Percentiles rank a stretch among this genome's conserved stretches.
Conservation (phyloP, 1,140 invertebrate species). For the Nebria ingens region DNA sequence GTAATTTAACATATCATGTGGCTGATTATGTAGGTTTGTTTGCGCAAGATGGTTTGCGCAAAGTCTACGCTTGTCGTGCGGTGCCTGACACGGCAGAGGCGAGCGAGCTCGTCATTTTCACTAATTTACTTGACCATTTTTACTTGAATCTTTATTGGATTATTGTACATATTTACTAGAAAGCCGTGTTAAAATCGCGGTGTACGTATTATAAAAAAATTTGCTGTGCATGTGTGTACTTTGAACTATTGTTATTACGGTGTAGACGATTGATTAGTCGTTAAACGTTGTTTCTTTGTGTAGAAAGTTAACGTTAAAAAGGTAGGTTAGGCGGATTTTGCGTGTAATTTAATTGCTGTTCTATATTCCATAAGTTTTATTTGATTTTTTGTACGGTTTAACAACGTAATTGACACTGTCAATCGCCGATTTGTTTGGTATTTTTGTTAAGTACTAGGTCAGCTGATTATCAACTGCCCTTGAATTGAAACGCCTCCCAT, state of each 20-base stretch:
- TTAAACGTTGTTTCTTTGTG: conserved; percentile 2
- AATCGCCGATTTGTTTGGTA: not conserved
- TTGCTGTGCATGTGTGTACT: not conserved
- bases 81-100: conserved; percentile 7
- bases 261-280: not conserved
- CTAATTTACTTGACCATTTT: conserved; percentile 6
- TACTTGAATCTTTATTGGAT: not conserved
- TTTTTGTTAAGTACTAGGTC: not conserved
- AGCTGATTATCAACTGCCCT: conserved; percentile 6
- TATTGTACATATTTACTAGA: not conserved
- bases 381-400: not conserved
- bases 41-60: conserved; percentile 3
- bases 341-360: not conserved
- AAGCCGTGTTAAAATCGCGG: not conserved
- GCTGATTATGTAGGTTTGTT: not conserved
- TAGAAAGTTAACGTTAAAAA: conserved; percentile 1
- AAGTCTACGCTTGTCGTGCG: not conserved
- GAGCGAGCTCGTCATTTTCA: conserved; percentile 1
- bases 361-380: too few relatives aligned
- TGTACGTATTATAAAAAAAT: conserved; percentile 1
- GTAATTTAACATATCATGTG: not conserved
- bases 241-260: not conserved
- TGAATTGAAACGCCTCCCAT: conserved; percentile 4
- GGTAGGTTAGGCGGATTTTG: conserved; percentile 4
- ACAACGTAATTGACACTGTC: not conserved